Evolutionary conservation across 2,888 invertebrate genomes (phyloP), one percentile per base, ranked within the genome.

Genomic region (Pecten maximus): DNA sequence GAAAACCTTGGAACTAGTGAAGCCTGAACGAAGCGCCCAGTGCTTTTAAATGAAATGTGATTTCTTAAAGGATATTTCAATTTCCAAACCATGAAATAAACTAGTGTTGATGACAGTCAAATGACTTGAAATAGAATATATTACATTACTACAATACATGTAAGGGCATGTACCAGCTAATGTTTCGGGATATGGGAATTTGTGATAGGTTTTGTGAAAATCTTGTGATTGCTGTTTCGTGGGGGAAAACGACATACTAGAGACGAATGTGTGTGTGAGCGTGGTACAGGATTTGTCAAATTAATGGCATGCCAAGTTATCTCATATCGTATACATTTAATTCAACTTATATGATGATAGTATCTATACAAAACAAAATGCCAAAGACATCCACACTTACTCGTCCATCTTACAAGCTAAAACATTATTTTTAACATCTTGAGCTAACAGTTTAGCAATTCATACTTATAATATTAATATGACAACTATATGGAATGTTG

Each of bases 41-140:
- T 35, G 35, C 74, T 74, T 74, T 74, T 74, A 74, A 74, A 74
- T 74, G 74, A 74, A 74, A 74, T 74, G 74, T 74, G 74, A 74
- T 74, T 74, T 74, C 74, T 35, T 35, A 74, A 74, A 74, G 74
- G 74, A 74, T 74, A 74, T 35, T 74, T 74, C 74, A 74, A 35
- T 74, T 74, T 74, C 35, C 35, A 74, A 35, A 28, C 74, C 12
- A 74, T 12, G 74, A 74, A 74, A 28, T 74, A 74, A 54, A 74
- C 74, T 10, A 74, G 74, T 74, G 28, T 74, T 74, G 35, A 35
- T 74, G 74, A 74, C 74, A 74, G 74, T 23, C 74, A 74, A 74
- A 74, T 74, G 28, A 74, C 28, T 74, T 74, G 74, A 35, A 74
- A 74, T 74, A 74, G 74, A 74, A 74, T 74, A 74, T 35, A 74